These are phyloP conservation scores for Pelecanoides urinatrix DNA, from an alignment of 2,113 vertebrate genomes.

Conservation along the genomic window DNA sequence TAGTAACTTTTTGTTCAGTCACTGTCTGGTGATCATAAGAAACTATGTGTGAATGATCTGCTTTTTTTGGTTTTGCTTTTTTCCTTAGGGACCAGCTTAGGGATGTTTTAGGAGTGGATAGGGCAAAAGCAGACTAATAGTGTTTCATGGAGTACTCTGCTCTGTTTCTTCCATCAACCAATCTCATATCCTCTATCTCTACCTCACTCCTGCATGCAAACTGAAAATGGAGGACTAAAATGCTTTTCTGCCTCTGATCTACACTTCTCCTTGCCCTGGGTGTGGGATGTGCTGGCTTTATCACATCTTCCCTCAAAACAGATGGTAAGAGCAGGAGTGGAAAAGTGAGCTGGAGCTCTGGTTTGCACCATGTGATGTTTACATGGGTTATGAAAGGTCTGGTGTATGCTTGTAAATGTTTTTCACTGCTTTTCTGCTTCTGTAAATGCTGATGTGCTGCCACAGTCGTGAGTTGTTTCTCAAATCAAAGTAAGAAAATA, in stretches of 20 bases:
- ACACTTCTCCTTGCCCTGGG: neutral
- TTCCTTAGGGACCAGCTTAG: neutral
- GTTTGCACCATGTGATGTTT: neutral
- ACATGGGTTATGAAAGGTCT: neutral
- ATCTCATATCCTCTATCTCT: neutral
- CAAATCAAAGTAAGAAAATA: neutral
- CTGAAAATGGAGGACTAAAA: neutral
- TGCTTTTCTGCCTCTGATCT: neutral
- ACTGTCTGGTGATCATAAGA: neutral
- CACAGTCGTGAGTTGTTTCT: neutral
- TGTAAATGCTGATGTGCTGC: neutral
- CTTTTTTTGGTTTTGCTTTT: neutral
- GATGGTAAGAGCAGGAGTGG: neutral
- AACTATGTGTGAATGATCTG: neutral
- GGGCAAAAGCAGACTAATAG: neutral
- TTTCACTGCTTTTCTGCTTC: neutral
- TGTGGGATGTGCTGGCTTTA: neutral
- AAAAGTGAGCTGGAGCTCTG: neutral
- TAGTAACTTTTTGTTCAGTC: neutral
- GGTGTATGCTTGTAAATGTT: neutral
- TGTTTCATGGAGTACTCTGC: neutral
- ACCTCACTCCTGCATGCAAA: neutral
- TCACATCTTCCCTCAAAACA: neutral
- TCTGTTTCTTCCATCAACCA: neutral
- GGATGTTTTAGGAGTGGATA: neutral